Percentiles rank a stretch among this genome's conserved stretches.
phyloP scores from a whole-genome alignment of 1,140 invertebrate species.

The Papilio aristodemus region DNA sequence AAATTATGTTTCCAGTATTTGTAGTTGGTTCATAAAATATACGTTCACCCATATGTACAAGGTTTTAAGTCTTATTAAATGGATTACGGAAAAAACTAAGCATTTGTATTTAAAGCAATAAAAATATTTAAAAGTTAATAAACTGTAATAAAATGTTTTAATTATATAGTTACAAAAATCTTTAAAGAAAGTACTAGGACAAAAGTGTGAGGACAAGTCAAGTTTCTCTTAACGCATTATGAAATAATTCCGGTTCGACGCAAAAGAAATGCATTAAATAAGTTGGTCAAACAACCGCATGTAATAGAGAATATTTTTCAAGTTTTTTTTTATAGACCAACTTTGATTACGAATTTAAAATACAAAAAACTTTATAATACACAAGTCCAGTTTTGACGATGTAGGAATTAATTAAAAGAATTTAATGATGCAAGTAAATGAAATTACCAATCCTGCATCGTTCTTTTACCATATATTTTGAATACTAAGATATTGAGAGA shows the following conservation, averaged over 20 bases:
- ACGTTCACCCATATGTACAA: too few relatives aligned
- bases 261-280: constrained; percentile 36
- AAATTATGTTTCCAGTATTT: too few relatives aligned
- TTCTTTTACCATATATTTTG: too few relatives aligned
- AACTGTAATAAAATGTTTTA: too few relatives aligned
- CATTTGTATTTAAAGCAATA: too few relatives aligned
- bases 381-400: constrained; percentile 30
- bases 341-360: constrained; percentile 52
- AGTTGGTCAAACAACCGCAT: constrained; percentile 24
- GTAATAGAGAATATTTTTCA: constrained; percentile 40
- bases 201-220: constrained; percentile 5
- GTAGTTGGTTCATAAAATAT: too few relatives aligned
- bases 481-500: too few relatives aligned
- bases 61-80: background rate
- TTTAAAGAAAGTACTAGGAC: background rate
- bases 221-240: constrained; percentile 7
- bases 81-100: background rate
- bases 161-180: too few relatives aligned
- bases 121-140: too few relatives aligned
- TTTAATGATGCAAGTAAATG: too few relatives aligned
- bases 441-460: too few relatives aligned
- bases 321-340: constrained; percentile 42
- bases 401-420: background rate
- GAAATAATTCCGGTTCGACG: constrained; percentile 25
- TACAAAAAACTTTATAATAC: constrained; percentile 56